Evolutionary conservation across 2,113 vertebrate genomes (phyloP).

Genomic region (Paraplagusia blochii): DNA sequence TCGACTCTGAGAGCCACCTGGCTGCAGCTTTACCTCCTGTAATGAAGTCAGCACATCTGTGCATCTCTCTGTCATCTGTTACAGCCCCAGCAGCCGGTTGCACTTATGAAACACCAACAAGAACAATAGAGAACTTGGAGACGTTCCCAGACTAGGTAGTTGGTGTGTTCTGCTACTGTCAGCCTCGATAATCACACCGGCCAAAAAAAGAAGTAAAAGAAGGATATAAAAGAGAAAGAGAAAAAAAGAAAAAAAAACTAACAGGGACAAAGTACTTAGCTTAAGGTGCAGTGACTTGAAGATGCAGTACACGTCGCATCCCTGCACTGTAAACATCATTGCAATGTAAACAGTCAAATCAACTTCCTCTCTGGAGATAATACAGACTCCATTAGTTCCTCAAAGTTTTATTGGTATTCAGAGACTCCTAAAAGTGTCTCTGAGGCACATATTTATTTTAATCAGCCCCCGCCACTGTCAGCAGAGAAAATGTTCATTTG

Average conservation of each 20-base stretch:
- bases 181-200: constrained; percentile 45
- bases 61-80: constrained; percentile 30
- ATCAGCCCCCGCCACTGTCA: constrained; percentile 45
- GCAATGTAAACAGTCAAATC: constrained; percentile 28
- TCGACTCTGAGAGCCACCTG: constrained; percentile 34
- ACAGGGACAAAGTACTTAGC: constrained; percentile 34
- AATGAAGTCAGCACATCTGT: constrained; percentile 18
- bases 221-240: too few relatives aligned
- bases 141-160: constrained; percentile 60
- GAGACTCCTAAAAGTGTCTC: constrained; percentile 42
- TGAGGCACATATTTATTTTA: constrained; percentile 51
- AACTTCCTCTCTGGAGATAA: constrained; percentile 16
- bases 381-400: constrained; percentile 28
- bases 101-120: constrained; percentile 32
- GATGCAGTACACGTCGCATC: constrained; percentile 15
- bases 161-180: constrained; percentile 50
- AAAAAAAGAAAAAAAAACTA: neutral
- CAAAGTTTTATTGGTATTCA: constrained; percentile 47
- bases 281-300: constrained; percentile 36
- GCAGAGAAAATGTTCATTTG: constrained; percentile 47
- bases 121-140: constrained; percentile 61
- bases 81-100: constrained; percentile 45
- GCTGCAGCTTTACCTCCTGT: constrained; percentile 20
- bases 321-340: constrained; percentile 13
- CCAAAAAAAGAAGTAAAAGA: constrained; percentile 39